Percentiles rank a stretch among this genome's conserved stretches.
Conservation (phyloP, 2,113 vertebrate genomes). For the Chelonoidis abingdonii region DNA sequence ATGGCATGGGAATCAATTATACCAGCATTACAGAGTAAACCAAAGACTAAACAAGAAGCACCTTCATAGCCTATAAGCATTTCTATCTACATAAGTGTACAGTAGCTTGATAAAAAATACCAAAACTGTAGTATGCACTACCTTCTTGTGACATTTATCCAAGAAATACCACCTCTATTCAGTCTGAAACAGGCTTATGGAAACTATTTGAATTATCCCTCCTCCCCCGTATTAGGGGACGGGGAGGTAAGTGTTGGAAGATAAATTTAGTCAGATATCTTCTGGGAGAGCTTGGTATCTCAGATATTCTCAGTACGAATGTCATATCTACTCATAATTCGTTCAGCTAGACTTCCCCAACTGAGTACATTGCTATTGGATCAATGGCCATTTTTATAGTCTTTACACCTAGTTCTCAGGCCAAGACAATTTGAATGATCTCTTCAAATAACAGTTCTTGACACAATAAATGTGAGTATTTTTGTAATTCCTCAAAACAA, state of each 20-base stretch:
- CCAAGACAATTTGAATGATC: conserved; percentile 14
- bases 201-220: neutral
- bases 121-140: too few relatives aligned
- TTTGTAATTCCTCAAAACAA: conserved; percentile 48
- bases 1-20: neutral
- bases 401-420: conserved; percentile 9
- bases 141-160: neutral
- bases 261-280: neutral
- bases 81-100: neutral
- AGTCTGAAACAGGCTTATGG: neutral
- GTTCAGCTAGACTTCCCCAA: neutral
- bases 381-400: neutral
- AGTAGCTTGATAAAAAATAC: neutral
- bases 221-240: too few relatives aligned
- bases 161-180: neutral
- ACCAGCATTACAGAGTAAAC: neutral
- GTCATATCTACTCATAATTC: neutral
- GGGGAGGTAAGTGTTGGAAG: neutral
- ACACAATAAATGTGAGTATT: conserved; percentile 4
- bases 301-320: neutral
- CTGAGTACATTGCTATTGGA: neutral
- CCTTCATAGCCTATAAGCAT: rapidly evolving
- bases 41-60: neutral
- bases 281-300: neutral
- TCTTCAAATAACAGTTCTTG: conserved; percentile 20